phyloP scores from a whole-genome alignment of 1,140 invertebrate species.

The Brachionus paranguensis region DNA sequence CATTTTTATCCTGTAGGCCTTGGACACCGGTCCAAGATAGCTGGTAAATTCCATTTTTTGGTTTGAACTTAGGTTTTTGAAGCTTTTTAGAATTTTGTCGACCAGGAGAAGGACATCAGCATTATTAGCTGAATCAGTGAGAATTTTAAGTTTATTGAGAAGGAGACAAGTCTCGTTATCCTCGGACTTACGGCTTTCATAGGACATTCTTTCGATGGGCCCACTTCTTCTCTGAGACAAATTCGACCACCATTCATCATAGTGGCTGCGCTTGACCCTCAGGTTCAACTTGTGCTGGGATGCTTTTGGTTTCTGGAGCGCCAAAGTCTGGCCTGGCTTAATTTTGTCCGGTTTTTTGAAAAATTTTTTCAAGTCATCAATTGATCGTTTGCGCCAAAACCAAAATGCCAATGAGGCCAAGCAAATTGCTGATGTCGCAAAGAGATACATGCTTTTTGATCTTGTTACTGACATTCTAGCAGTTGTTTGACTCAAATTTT shows the following conservation, averaged over 20 bases:
- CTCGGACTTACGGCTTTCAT: not conserved
- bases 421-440: constrained; percentile 11
- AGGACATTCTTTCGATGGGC: not conserved
- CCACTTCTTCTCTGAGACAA: not conserved
- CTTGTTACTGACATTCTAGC: not conserved
- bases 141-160: not conserved
- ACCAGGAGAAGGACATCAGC: not conserved
- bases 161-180: not conserved
- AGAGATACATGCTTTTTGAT: not conserved
- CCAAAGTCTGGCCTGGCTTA: not conserved
- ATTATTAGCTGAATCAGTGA: not conserved
- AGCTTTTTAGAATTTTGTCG: not conserved
- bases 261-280: not conserved
- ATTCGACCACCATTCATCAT: constrained; percentile 12
- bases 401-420: constrained; percentile 18
- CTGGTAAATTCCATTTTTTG: not conserved
- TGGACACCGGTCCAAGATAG: not conserved
- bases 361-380: constrained; percentile 10
- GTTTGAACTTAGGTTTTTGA: not conserved
- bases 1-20: not conserved
- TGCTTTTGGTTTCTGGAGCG: not conserved
- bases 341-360: not conserved
- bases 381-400: not conserved
- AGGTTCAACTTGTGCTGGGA: not conserved
- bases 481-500: not conserved